Evolutionary conservation across 2,888 invertebrate species (phyloP).

Genomic region (Chalcis sispes): DNA sequence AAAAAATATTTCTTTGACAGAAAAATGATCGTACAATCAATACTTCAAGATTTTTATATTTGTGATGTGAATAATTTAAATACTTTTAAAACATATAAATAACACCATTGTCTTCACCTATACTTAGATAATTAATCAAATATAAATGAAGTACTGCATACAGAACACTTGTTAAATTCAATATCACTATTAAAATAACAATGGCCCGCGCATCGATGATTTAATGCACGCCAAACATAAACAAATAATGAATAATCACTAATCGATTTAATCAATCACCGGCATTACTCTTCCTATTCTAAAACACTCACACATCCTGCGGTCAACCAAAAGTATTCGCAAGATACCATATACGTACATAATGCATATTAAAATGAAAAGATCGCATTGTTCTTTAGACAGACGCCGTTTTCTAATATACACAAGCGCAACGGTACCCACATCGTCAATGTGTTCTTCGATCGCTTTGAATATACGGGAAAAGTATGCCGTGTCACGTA

Average conservation of each 20-base stretch:
- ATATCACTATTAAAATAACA: not conserved
- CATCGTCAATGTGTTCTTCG: slow-evolving; percentile 15
- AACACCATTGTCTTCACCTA: slow-evolving; percentile 11
- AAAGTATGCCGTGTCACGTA: slow-evolving; percentile 38
- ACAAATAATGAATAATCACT: too few relatives aligned
- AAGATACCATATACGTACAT: not conserved
- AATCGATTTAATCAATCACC: slow-evolving; percentile 19
- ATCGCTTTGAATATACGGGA: slow-evolving; percentile 39
- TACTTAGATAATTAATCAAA: slow-evolving; percentile 16
- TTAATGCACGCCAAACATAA: not conserved
- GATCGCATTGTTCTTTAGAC: slow-evolving; percentile 31
- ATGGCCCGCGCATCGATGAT: not conserved
- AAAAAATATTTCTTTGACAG: too few relatives aligned
- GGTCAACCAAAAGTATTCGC: slow-evolving; percentile 12
- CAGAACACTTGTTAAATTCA: not conserved
- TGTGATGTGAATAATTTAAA: too few relatives aligned
- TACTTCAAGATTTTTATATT: not conserved
- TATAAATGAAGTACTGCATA: not conserved
- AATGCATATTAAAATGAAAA: too few relatives aligned
- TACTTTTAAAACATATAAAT: too few relatives aligned
- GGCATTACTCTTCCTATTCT: not conserved
- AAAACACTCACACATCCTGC: not conserved
- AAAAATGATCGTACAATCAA: not conserved
- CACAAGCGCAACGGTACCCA: too few relatives aligned
- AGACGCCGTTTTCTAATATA: slow-evolving; percentile 8